Percentiles rank a stretch among this genome's conserved stretches.
Evolutionary conservation across 37 sponge, comb jelly and placozoan species (phyloP).

Genomic region (Petrosia ficiformis): DNA sequence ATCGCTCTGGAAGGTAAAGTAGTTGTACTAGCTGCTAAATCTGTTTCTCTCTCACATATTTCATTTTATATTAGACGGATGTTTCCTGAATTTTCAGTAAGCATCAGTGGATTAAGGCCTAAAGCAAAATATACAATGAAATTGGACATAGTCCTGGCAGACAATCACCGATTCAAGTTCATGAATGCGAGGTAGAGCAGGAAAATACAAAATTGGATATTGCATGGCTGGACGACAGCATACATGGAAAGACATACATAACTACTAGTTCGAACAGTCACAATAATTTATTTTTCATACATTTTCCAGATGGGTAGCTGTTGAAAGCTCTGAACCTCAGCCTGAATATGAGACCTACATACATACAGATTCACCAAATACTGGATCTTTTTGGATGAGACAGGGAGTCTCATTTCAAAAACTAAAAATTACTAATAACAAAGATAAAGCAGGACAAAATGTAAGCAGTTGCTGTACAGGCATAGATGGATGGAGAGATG

Average conservation of each 20-base stretch:
- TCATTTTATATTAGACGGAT: slow-evolving; percentile 68
- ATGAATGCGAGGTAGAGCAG: slow-evolving; percentile 44
- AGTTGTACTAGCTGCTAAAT: neutral
- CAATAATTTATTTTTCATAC: neutral
- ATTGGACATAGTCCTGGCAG: slow-evolving; percentile 83
- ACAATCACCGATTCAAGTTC: slow-evolving; percentile 88
- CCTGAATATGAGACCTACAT: slow-evolving; percentile 33
- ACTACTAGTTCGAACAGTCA: no score
- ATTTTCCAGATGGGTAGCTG: slow-evolving; percentile 67
- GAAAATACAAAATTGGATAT: no score
- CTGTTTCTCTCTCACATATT: neutral
- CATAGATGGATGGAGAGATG: no score
- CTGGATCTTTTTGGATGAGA: slow-evolving; percentile 59
- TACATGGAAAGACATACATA: neutral
- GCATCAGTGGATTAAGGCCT: slow-evolving; percentile 76
- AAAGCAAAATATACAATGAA: slow-evolving; percentile 85
- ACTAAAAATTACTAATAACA: slow-evolving; percentile 71
- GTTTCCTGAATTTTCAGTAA: slow-evolving; percentile 84
- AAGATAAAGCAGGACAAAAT: slow-evolving; percentile 66
- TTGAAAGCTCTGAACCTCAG: slow-evolving; percentile 74
- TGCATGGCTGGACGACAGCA: no score
- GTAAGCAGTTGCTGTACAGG: slow-evolving; percentile 28
- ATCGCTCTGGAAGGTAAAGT: slow-evolving; percentile 76
- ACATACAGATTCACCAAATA: slow-evolving; percentile 69
- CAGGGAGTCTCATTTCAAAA: slow-evolving; percentile 56